These are phyloP conservation scores for Heliothis peltigera DNA, from an alignment of 2,888 invertebrate species.

Conservation along the genomic window DNA sequence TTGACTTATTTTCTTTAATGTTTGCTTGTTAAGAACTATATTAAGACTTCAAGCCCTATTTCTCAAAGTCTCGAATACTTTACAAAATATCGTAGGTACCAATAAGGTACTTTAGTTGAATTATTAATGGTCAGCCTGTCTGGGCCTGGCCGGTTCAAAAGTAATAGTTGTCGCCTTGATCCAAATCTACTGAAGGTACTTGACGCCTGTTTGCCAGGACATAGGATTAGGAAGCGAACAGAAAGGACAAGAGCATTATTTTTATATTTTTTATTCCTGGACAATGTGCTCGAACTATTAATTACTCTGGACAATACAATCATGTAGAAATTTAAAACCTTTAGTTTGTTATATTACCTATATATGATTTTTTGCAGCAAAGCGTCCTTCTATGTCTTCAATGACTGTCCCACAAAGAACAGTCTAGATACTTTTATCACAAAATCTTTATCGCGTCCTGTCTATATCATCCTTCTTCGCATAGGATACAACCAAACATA, in stretches of 20 bases:
- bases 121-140: conserved; percentile 49
- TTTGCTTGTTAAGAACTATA: neutral
- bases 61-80: conserved; percentile 7
- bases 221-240: conserved; percentile 34
- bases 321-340: too few species aligned
- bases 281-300: too few species aligned
- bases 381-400: neutral
- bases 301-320: too few species aligned
- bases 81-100: conserved; percentile 31
- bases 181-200: conserved; percentile 53
- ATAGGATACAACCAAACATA: conserved; percentile 12
- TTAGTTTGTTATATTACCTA: too few species aligned
- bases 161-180: conserved; percentile 72
- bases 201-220: conserved; percentile 47
- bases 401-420: neutral
- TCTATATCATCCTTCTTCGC: conserved; percentile 5
- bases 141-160: conserved; percentile 59
- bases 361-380: neutral
- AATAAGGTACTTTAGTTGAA: conserved; percentile 40
- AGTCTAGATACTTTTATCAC: neutral
- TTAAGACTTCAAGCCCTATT: neutral
- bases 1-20: neutral
- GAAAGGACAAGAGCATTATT: conserved; percentile 24
- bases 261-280: too few species aligned
- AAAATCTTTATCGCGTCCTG: neutral